Evolutionary conservation across 1,140 invertebrate species (phyloP), one percentile per base, ranked within the genome.

Genomic region (Callitettix versicolor): DNA sequence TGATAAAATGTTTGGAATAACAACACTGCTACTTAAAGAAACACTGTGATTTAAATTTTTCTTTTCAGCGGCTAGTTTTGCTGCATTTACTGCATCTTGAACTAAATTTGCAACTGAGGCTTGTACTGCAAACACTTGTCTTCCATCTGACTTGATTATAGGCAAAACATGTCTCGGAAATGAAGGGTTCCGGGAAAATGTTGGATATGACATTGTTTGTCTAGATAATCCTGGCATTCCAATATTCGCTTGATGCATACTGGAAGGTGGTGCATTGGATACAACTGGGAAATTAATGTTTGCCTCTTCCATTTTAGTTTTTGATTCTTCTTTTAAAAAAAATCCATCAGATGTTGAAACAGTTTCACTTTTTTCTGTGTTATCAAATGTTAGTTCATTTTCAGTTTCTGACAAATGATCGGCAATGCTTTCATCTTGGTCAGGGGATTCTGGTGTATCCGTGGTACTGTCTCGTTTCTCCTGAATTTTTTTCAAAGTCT

Each of bases 401-500:
- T 55, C 53, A 18, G 53, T 21, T 34, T 73, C 71, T 0, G 68
- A 64, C 1, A 67, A 65, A 1, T 70, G 69, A 44, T 76, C 69
- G 0, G 68, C 66, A 53, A 67, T 67, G 11, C 73, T 58, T 53
- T 75, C 73, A 12, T 78, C 73, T 22, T 73, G 70, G 60, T 78
- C 76, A 0, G 75, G 75, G 5, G 75, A 78, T 53, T 76, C 76
- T 0, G 75, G 69, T 2, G 71, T 71, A 14, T 77, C 75, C 0
- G 69, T 70, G 0, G 71, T 67, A 11, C 36, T 48, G 33, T 43
- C 44, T 17, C 44, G 51, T 54, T 60, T 58, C 14, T 58, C 56
- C 15, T 61, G 57, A 36, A 58, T 58, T 57, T 60, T 58, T 22
- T 53, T 60, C 18, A 60, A 62, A 20, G 56, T 55, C 44, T 62